phyloP scores from a whole-genome alignment of 2,797 vertebrate genomes.

The Catamblyrhynchus diadema region DNA sequence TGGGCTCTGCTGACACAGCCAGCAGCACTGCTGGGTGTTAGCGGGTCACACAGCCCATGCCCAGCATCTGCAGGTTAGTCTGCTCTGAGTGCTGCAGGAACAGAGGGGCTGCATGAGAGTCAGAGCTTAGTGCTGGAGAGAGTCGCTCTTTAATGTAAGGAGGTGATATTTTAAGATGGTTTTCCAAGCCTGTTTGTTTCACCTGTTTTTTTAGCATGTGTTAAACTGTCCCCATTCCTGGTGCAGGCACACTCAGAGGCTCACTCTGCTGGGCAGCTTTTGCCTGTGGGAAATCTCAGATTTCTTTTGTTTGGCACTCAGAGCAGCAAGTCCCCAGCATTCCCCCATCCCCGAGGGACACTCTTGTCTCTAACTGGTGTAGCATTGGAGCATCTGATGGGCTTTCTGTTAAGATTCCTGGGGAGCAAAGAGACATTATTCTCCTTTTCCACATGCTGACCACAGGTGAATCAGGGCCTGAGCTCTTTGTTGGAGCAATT shows the following conservation, averaged over 20 bases:
- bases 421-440: not conserved
- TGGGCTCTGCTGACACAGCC: not conserved
- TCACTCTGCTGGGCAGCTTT: not conserved
- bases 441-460: not conserved
- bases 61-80: not conserved
- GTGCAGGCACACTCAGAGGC: not conserved
- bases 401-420: not conserved
- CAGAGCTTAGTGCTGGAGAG: not conserved
- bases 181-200: not conserved
- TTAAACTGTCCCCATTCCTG: not conserved
- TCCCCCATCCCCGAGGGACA: not conserved
- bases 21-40: fast-evolving
- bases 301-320: not conserved
- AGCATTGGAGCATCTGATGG: not conserved
- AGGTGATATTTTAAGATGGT: not conserved
- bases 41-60: not conserved
- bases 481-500: not conserved
- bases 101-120: not conserved
- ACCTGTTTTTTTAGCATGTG: not conserved
- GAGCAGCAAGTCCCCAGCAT: not conserved
- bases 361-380: not conserved
- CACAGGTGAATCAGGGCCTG: not conserved
- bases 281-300: not conserved
- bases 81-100: not conserved
- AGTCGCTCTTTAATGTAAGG: fast-evolving